A percentile compares a stretch with the other conserved stretches of the same genome.
Evolutionary conservation across 2,797 vertebrate species (phyloP).

Genomic region (Sphenodon punctatus): DNA sequence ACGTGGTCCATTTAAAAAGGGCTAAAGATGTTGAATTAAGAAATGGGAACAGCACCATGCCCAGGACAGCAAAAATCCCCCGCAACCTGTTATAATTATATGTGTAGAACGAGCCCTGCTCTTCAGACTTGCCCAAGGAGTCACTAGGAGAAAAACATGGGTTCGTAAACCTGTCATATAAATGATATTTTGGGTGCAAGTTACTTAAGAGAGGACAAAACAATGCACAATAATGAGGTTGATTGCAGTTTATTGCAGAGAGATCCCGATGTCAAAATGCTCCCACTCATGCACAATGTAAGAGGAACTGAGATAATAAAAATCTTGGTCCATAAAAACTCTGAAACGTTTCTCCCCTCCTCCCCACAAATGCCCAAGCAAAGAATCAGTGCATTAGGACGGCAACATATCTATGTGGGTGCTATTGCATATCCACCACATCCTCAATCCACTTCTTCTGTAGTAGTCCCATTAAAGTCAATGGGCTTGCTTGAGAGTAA

Average conservation of each 20-base stretch:
- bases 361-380: not conserved
- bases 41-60: not conserved
- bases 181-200: not conserved
- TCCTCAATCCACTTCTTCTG: no score
- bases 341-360: not conserved
- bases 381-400: not conserved
- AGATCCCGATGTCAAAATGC: not conserved
- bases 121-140: accelerated
- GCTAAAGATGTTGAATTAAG: no score
- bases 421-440: no score
- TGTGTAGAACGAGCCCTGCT: not conserved
- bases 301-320: accelerated
- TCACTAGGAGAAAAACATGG: not conserved
- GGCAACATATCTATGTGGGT: no score
- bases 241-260: conserved; percentile 42
- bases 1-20: no score
- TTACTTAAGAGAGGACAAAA: accelerated
- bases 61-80: not conserved
- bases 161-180: not conserved
- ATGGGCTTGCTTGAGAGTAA: no score
- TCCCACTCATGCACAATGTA: not conserved
- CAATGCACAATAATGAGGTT: not conserved
- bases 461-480: no score
- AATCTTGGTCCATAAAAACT: not conserved
- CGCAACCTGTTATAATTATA: not conserved